Evolutionary conservation across 1,140 invertebrate species (phyloP), one percentile per base, ranked within the genome.

Genomic region (Phymorhynchus buccinoides): DNA sequence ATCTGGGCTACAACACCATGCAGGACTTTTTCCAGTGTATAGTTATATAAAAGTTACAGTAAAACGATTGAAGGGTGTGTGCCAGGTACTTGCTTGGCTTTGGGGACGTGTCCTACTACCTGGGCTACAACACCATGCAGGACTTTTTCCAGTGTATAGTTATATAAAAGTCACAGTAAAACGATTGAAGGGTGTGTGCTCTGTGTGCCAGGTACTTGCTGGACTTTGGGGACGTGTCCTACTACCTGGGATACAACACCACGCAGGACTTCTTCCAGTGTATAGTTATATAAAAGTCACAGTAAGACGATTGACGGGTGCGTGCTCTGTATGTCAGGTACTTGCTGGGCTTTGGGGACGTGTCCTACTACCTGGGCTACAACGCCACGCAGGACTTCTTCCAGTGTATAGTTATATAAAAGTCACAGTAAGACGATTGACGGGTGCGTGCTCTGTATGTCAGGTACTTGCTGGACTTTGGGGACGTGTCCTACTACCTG

Each of bases 111-210:
- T 96, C 96, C 0, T 95, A 96, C 92, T 99, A 99, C 92, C 94
- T 99, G 83, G 99, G 99, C 0, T 99, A 99, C 93, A 99, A 97
- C 94, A 99, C 99, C 14, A 94, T 99, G 78, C 95, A 96, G 88
- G 99, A 99, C 93, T 99, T 97, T 94, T 99, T 99, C 91, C 98
- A n/a, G n/a, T n/a, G n/a, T n/a, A n/a, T n/a, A n/a, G n/a, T n/a
- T n/a, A n/a, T n/a, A n/a, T n/a, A n/a, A n/a, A n/a, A n/a, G n/a
- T n/a, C n/a, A n/a, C n/a, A n/a, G n/a, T n/a, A n/a, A n/a, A n/a
- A n/a, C n/a, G n/a, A n/a, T n/a, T n/a, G n/a, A n/a, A n/a, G n/a
- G n/a, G n/a, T n/a, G n/a, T n/a, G n/a, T n/a, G n/a, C n/a, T n/a
- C n/a, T n/a, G n/a, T n/a, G n/a, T n/a, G n/a, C n/a, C 89, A 96